Evolutionary conservation across 2,113 vertebrate genomes (phyloP).

Genomic region (Prinia subflava): DNA sequence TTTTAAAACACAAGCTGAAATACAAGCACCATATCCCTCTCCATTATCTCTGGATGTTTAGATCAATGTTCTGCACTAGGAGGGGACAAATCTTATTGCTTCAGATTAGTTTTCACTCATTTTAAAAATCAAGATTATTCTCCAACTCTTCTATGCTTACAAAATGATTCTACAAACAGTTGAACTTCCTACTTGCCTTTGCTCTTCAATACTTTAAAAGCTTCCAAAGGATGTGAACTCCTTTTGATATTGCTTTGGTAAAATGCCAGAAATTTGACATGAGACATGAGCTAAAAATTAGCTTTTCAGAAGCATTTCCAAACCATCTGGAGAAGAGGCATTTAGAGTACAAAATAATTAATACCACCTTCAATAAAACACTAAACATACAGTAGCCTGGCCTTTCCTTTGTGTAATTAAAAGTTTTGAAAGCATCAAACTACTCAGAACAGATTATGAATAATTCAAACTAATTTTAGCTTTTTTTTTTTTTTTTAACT

Average conservation of each 20-base stretch:
- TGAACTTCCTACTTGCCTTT: neutral
- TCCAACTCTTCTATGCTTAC: neutral
- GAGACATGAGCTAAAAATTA: slow-evolving; percentile 25
- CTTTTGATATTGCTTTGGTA: neutral
- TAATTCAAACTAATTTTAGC: neutral
- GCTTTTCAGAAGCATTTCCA: slow-evolving; percentile 63
- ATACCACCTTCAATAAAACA: slow-evolving; percentile 31
- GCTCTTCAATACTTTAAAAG: neutral
- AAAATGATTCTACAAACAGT: neutral
- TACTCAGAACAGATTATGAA: neutral
- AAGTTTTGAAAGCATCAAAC: neutral
- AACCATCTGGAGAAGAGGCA: slow-evolving; percentile 43
- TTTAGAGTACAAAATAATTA: slow-evolving; percentile 43
- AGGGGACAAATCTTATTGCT: neutral
- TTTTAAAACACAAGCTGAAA: neutral
- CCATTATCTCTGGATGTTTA: neutral
- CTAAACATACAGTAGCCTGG: slow-evolving; percentile 14
- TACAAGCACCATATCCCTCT: neutral
- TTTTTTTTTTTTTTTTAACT: neutral
- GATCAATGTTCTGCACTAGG: neutral
- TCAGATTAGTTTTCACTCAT: neutral
- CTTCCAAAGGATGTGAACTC: slow-evolving; percentile 6
- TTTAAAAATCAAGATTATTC: neutral
- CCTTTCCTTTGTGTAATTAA: slow-evolving; percentile 13
- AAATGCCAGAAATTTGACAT: slow-evolving; percentile 33